Evolutionary conservation across 2,113 vertebrate species (phyloP).

Genomic region (Stictonetta naevosa): DNA sequence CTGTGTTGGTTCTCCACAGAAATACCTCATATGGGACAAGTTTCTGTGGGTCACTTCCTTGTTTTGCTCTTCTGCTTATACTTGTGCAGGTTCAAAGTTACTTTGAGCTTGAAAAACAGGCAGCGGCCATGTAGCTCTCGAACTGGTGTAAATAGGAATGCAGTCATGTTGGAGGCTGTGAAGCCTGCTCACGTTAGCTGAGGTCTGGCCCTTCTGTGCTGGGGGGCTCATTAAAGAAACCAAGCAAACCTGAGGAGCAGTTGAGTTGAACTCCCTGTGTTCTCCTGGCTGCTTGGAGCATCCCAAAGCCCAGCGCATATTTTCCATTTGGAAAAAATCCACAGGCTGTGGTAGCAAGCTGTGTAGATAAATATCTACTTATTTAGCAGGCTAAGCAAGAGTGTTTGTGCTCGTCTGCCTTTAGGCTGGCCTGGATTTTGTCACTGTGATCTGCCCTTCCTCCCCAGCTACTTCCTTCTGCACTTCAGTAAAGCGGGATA

Average conservation of each 20-base stretch:
- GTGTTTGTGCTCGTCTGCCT: not conserved
- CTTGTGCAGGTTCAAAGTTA: not conserved
- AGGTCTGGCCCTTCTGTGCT: not conserved
- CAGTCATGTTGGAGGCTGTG: not conserved
- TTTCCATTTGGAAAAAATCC: not conserved
- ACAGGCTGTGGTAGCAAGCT: not conserved
- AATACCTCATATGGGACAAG: not conserved
- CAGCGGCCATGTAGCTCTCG: not conserved
- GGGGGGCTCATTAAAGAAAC: not conserved
- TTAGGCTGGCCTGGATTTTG: not conserved
- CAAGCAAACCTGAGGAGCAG: not conserved
- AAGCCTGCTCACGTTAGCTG: not conserved
- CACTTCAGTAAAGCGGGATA: not conserved
- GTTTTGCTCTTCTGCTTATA: not conserved
- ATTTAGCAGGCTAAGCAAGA: not conserved
- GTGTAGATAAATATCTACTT: not conserved
- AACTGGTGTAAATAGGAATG: not conserved
- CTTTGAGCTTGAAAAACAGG: not conserved
- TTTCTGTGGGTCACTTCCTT: constrained; percentile 1
- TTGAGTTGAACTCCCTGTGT: not conserved
- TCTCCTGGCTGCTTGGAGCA: not conserved
- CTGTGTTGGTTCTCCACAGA: not conserved
- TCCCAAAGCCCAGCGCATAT: not conserved
- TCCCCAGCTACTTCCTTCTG: not conserved
- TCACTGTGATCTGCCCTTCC: not conserved